Base-by-base conservation (phyloP, 30 jellyfish, hydroid and myxozoan species). In the Cassiopea xamachana region DNA sequence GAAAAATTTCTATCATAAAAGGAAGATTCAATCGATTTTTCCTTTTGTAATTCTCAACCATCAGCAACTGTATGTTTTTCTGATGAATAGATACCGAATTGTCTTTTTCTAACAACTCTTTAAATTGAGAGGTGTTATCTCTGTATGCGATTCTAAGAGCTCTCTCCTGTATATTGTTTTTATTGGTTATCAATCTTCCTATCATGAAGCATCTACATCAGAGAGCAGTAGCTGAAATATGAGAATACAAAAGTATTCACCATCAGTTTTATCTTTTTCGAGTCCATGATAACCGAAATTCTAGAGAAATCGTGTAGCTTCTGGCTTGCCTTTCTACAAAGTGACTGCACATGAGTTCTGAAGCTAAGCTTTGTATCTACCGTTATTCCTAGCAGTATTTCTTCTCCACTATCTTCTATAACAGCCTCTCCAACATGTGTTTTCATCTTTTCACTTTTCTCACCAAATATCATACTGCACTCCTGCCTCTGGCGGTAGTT, bases 361-460 rank as follows among this genome's bases (percentile, higher is more conserved):
- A 69, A 69, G 78, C 78, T 69, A 69, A 7, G 8, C 48, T 69
- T 69, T 69, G 17, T 69, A 69, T 69, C 78, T 69, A 69, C n/a
- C 78, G 17, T 69, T 69, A 74, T 46, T 74, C 83, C 58, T 3
- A 74, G 61, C 7, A 15, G 48, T 74, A 62, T 74, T 74, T 74
- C 83, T 74, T 39, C 19, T 5, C 39, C 83, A 74, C 83, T 74
- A 8, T 74, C 78, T 74, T 46, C 83, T 74, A 74, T 19, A 12
- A 27, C 83, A 39, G 83, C 83, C 83, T 74, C 61, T 74, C 83
- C 83, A 19, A 74, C 17, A 17, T 74, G 83, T 74, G 39, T 16
- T 74, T 39, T 74, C 61, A 74, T 27, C 61, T 74, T 18, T 8
- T 18, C 58, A 19, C 48, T 74, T 27, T 74, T 74, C 83, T 18